Conservation (phyloP, 1,140 invertebrate species). For the Lepidostoma basale region DNA sequence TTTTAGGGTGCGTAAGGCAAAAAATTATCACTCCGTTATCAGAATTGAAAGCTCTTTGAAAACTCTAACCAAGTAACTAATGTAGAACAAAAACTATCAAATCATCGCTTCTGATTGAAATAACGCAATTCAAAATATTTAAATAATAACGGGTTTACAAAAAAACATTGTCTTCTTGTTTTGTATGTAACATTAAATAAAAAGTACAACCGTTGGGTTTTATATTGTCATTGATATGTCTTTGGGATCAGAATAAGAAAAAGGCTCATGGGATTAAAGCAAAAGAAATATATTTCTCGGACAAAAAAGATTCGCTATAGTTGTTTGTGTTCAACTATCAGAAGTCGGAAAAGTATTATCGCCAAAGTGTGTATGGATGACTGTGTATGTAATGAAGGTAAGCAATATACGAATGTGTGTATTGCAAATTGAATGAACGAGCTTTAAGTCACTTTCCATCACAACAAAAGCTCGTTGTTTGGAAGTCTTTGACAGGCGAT, state of each 20-base stretch:
- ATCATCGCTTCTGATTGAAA: no score
- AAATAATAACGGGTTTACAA: no score
- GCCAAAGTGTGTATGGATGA: neutral
- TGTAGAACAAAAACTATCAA: no score
- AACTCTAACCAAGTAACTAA: no score
- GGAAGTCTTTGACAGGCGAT: slow-evolving; percentile 26
- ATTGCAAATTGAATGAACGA: neutral
- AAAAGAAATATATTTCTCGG: no score
- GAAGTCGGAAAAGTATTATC: neutral
- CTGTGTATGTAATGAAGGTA: neutral
- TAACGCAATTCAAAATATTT: no score
- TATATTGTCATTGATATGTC: neutral
- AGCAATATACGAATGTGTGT: neutral
- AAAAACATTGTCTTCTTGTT: neutral
- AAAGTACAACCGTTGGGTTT: neutral
- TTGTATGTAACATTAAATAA: neutral
- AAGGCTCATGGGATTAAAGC: no score
- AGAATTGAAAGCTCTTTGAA: no score
- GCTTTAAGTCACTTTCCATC: neutral
- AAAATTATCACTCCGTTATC: no score
- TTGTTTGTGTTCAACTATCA: neutral
- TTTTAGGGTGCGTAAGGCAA: no score
- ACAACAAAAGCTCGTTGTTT: slow-evolving; percentile 23
- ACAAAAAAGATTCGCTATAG: no score
- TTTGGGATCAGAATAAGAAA: no score